phyloP scores from a whole-genome alignment of 1,140 invertebrate species.

The Leptestheria dahalacensis region DNA sequence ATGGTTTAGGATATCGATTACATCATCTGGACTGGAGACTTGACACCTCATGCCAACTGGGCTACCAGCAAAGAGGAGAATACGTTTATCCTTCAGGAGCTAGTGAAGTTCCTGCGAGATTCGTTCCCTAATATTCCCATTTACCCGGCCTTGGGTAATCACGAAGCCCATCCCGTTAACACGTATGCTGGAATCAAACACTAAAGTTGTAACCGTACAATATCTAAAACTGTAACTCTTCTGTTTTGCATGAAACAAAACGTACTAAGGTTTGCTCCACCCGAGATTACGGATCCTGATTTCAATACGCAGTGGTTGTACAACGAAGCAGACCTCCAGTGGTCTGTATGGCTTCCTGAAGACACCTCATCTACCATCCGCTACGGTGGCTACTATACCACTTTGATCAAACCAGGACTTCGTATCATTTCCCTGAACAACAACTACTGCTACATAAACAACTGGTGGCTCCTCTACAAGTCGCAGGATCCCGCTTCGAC shows the following conservation, averaged over 20 bases:
- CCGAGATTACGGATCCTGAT: conserved; percentile 13
- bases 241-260: too few relatives aligned
- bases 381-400: conserved; percentile 37
- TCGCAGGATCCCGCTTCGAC: conserved; percentile 42
- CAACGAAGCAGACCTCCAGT: conserved; percentile 26
- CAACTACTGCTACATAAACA: conserved; percentile 35
- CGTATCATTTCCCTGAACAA: conserved; percentile 38
- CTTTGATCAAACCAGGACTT: conserved; percentile 31
- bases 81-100: conserved; percentile 29
- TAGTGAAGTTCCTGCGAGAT: conserved; percentile 31
- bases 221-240: too few relatives aligned
- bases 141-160: conserved; percentile 44
- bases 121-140: conserved; percentile 39
- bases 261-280: conserved; percentile 15
- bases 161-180: conserved; percentile 44
- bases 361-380: conserved; percentile 24
- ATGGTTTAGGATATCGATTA: conserved; percentile 35
- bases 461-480: conserved; percentile 44
- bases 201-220: too few relatives aligned
- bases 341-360: conserved; percentile 29
- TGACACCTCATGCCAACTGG: conserved; percentile 49
- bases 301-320: conserved; percentile 27
- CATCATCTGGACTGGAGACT: conserved; percentile 47
- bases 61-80: conserved; percentile 37
- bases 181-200: conserved; percentile 26